phyloP scores from a whole-genome alignment of 2,888 invertebrate species.

The Danaus chrysippus region DNA sequence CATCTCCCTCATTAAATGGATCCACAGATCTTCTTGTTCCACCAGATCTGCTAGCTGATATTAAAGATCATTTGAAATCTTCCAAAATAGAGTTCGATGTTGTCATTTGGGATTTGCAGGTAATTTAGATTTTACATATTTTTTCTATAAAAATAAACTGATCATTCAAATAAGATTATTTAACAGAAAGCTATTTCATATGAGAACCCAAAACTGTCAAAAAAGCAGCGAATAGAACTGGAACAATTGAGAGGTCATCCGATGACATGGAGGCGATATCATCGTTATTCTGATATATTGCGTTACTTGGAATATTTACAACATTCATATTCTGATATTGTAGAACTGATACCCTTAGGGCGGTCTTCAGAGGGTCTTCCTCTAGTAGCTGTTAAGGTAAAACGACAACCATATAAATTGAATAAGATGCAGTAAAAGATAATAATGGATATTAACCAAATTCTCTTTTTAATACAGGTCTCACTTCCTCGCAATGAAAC shows the following conservation, averaged over 20 bases:
- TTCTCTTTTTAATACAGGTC: constrained; percentile 42
- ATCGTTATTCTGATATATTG: constrained; percentile 84
- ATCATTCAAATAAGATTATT: not conserved
- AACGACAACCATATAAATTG: not conserved
- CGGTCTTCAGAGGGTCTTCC: constrained; percentile 85
- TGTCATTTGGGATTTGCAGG: constrained; percentile 86
- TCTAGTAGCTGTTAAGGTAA: constrained; percentile 84
- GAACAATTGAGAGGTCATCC: constrained; percentile 80
- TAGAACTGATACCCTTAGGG: constrained; percentile 85
- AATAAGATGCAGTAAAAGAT: not conserved
- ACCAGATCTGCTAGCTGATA: constrained; percentile 80
- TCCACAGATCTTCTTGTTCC: constrained; percentile 86
- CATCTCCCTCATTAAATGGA: constrained; percentile 66
- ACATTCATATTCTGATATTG: constrained; percentile 80
- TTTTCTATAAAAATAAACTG: too few species aligned
- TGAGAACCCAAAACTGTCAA: constrained; percentile 82
- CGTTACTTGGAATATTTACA: constrained; percentile 84
- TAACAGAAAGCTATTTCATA: constrained; percentile 82
- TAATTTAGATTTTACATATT: constrained; percentile 39
- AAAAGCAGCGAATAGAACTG: constrained; percentile 79
- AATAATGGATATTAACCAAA: not conserved
- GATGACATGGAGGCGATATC: constrained; percentile 85
- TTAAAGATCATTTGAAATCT: constrained; percentile 80
- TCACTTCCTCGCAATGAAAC: constrained; percentile 59
- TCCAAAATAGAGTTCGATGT: constrained; percentile 82